A percentile compares a stretch with the other conserved stretches of the same genome.
These are phyloP conservation scores for Periparus ater DNA, from an alignment of 2,797 vertebrate genomes.

Conservation along the genomic window DNA sequence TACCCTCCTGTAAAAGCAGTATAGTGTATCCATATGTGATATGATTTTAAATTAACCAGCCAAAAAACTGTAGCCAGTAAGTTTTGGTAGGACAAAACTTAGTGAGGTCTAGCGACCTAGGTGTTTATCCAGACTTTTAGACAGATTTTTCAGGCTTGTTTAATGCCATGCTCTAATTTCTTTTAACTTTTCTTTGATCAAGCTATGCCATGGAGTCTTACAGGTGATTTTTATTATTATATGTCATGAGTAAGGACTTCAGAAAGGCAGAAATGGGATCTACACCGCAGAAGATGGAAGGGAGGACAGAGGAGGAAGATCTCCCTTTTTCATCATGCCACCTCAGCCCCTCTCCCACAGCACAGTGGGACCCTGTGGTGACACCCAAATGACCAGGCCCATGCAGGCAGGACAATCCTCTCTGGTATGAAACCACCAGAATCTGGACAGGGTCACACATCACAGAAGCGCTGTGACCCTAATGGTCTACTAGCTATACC, in stretches of 20 bases:
- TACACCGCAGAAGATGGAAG: neutral
- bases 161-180: neutral
- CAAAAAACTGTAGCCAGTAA: neutral
- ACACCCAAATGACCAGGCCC: neutral
- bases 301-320: neutral
- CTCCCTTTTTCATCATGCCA: fast-evolving
- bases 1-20: neutral
- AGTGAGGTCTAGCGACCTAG: neutral
- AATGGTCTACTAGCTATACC: neutral
- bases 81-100: neutral
- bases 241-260: neutral
- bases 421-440: neutral
- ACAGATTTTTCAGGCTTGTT: neutral
- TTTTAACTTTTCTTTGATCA: neutral
- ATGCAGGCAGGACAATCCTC: fast-evolving
- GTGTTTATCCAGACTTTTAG: neutral
- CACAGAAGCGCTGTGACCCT: neutral
- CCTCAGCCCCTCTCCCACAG: neutral
- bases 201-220: fast-evolving
- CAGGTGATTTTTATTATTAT: neutral
- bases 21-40: neutral
- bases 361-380: neutral
- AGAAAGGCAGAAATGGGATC: neutral
- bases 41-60: neutral
- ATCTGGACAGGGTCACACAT: neutral